Base-by-base conservation (phyloP, 2,113 vertebrate genomes). In the Callocephalon fimbriatum region DNA sequence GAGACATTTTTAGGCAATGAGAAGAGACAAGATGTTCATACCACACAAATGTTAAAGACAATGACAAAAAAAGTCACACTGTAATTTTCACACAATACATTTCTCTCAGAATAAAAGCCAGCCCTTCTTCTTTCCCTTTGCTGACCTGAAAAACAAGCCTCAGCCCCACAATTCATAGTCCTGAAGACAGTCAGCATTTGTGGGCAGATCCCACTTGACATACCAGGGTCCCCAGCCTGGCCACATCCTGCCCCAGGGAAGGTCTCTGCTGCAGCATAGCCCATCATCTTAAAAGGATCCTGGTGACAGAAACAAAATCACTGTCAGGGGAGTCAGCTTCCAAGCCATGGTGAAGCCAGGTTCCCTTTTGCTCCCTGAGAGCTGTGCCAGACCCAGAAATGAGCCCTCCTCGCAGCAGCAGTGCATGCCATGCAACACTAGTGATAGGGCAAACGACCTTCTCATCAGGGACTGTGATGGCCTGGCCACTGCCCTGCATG, bases 1-100 rank as follows among this genome's bases (percentile, higher is more conserved):
- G 67, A 93, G 76, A 93, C 50, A 71, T 74, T 63, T 31, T 37
- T n/a, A 91, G 78, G 45, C 82, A 87, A 71, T 12, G 38, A 95
- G 32, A 48, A 85, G 40, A 74, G 47, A 23, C 1, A 12, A 93
- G 90, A 82, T 81, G 86, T 92, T 95, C 85, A 83, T 29, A 68
- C 17, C 0, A 0, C 50, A 48, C 45, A 85, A 86, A 93, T 31
- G 6, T 56, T 32, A 73, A 73, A 76, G 79, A 81, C 73, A 59
- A 91, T 9, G 42, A 83, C 67, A 79, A 83, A 94, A 88, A 44
- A 77, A 87, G 62, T 61, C 71, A 93, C 53, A 32, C 56, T 3
- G 6, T 13, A 38, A 66, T 73, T 84, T 93, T 78, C 93, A 96
- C 71, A 90, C 44, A 47, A 78, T 20, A 89, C 42, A 71, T 62